Evolutionary conservation across 2,113 vertebrate species (phyloP).

Genomic region (Ceyx cyanopectus): DNA sequence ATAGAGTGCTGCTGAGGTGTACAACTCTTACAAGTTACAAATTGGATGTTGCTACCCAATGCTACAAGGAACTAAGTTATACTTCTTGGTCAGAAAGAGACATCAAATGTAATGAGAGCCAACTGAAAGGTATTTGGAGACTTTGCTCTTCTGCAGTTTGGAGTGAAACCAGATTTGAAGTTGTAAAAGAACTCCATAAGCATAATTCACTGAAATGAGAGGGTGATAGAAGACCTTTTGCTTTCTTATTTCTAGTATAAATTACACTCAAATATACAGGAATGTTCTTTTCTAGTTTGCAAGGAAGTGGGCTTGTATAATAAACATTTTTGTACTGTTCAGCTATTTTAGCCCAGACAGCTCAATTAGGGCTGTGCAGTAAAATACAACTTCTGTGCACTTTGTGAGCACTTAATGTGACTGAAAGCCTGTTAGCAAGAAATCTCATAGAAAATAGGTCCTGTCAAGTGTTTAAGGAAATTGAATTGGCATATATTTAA

Average conservation of each 20-base stretch:
- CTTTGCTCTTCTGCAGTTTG: conserved; percentile 40
- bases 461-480: conserved; percentile 75
- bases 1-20: background rate
- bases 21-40: background rate
- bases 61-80: background rate
- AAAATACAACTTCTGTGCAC: conserved; percentile 74
- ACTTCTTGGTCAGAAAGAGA: conserved; percentile 22
- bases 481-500: conserved; percentile 70
- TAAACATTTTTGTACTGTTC: conserved; percentile 77
- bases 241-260: conserved; percentile 58
- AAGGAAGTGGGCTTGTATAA: conserved; percentile 74
- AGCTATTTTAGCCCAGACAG: conserved; percentile 73
- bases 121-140: conserved; percentile 32
- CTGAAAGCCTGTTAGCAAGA: conserved; percentile 73
- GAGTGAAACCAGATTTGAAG: conserved; percentile 54
- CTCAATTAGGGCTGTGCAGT: conserved; percentile 74
- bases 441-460: conserved; percentile 69
- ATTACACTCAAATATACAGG: conserved; percentile 53
- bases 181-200: conserved; percentile 51
- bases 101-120: conserved; percentile 24
- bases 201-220: conserved; percentile 69
- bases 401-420: conserved; percentile 73
- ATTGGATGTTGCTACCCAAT: background rate
- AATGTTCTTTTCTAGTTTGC: conserved; percentile 63
- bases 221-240: conserved; percentile 66